A percentile compares a stretch with the other conserved stretches of the same genome.
Conservation (phyloP, 2,113 vertebrate species). For the Mus spicilegus region DNA sequence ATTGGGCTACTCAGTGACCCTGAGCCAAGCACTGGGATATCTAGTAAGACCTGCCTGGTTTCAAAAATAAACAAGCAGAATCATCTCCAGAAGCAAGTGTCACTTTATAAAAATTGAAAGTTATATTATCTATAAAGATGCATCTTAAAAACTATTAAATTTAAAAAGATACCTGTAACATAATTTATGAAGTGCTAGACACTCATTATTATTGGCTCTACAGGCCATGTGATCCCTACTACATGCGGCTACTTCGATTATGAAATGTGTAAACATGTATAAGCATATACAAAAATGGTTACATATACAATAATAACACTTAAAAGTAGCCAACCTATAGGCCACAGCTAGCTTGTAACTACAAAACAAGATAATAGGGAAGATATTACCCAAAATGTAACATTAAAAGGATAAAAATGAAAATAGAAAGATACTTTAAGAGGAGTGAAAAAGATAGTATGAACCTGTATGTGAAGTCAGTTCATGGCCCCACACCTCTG, state of each 20-base stretch:
- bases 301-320: too few relatives aligned
- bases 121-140: background rate
- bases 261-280: too few relatives aligned
- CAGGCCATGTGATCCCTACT: too few relatives aligned
- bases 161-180: background rate
- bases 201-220: background rate
- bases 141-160: background rate
- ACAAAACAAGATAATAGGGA: too few relatives aligned
- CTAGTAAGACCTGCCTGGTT: background rate
- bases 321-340: too few relatives aligned
- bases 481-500: background rate
- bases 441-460: background rate
- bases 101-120: background rate
- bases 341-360: too few relatives aligned
- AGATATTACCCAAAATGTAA: background rate
- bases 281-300: too few relatives aligned
- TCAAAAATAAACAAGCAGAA: background rate
- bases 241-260: too few relatives aligned
- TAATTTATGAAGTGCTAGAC: background rate
- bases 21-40: background rate
- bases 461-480: background rate
- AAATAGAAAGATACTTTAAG: background rate
- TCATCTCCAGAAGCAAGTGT: background rate
- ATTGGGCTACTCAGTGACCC: background rate
- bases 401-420: conserved; percentile 14